Base-by-base conservation (phyloP, 2,888 invertebrate genomes). In the Rhorus exstirpatorius region DNA sequence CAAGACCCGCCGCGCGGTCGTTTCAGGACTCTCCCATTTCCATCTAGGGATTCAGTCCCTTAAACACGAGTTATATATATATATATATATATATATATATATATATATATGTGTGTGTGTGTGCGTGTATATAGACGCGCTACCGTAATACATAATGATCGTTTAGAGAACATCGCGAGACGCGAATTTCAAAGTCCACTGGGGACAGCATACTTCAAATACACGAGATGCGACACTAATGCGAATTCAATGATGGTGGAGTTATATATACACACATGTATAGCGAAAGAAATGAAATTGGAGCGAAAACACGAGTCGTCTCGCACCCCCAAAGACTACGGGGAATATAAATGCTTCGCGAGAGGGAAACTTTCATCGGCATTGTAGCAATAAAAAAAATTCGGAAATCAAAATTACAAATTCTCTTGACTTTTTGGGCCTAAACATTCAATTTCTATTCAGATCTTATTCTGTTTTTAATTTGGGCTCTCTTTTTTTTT, bases 251-350 rank as follows among this genome's bases (percentile, higher is more conserved):
- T 77, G 81, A 81, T 67, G 35, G 53, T 63, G 14, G n/a, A 31
- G 21, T 61, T 53, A 53, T 51, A n/a, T 68, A 21, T 53, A 41
- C 14, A 21, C 38, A 58, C 58, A 46, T 38, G 8, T 41, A 21
- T 41, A 49, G 26, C n/a, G 49, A 67, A 51, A 24, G 68, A 67
- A 44, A 68, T 35, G 67, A 81, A 81, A 81, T 58, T 74, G 72
- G 81, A 72, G 77, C 78, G 81, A 81, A 81, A 81, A 81, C 81
- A 81, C 72, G 72, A 81, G 81, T 81, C 71, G 51, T 35, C 60
- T 81, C 77, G 81, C 81, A 78, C 81, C 78, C 81, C 55, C 53
- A 60, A 55, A 31, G 41, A 14, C 53, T 24, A n/a, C n/a, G n/a
- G n/a, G n/a, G n/a, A n/a, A 58, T 26, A 55, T 44, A 4, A 44